Evolutionary conservation across 2,113 vertebrate genomes (phyloP).

Genomic region (Colinus virginianus): DNA sequence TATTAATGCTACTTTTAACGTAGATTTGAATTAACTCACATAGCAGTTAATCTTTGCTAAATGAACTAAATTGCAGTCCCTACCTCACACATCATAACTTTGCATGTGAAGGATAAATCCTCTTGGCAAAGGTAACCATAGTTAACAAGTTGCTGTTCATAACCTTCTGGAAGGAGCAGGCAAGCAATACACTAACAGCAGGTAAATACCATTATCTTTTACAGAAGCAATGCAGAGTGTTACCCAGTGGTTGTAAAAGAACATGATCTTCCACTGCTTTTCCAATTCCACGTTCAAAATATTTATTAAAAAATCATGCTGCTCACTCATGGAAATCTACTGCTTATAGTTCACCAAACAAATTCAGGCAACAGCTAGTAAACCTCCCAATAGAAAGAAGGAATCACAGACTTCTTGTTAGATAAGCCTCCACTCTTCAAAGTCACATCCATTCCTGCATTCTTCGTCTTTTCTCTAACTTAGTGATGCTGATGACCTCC

Average conservation of each 20-base stretch:
- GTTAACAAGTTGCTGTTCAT: neutral
- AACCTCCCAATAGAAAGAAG: neutral
- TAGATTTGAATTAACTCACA: neutral
- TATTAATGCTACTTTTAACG: neutral
- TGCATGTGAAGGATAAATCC: neutral
- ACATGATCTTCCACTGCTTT: neutral
- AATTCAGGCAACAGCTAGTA: neutral
- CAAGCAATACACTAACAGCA: neutral
- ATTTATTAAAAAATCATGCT: neutral
- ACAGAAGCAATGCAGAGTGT: neutral
- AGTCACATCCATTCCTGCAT: neutral
- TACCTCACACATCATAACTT: neutral
- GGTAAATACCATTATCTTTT: neutral
- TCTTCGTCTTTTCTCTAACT: slow-evolving; percentile 2
- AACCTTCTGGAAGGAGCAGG: neutral
- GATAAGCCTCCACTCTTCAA: neutral
- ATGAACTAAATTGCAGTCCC: neutral
- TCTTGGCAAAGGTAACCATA: neutral
- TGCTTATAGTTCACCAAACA: neutral
- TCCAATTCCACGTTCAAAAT: neutral
- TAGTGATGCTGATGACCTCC: neutral
- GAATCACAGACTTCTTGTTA: neutral
- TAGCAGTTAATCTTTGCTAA: slow-evolving; percentile 1
- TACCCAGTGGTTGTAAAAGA: neutral
- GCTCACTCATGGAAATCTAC: neutral